Conservation (phyloP, 2,888 invertebrate species). For the Idaea biselata region DNA sequence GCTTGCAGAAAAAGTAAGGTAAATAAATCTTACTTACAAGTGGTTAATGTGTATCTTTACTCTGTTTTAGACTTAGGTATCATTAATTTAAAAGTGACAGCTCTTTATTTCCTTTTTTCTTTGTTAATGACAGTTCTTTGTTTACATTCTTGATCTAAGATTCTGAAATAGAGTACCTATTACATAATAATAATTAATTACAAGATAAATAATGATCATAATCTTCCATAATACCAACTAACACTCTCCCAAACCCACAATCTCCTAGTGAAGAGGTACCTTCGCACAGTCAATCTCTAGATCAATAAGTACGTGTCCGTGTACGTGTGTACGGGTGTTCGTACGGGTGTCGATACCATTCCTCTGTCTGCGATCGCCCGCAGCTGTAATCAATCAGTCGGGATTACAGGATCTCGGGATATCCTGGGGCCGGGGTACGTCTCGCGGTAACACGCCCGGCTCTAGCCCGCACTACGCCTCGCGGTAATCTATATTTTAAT, state of each 20-base stretch:
- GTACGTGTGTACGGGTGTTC: too few relatives aligned
- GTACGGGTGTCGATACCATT: neutral
- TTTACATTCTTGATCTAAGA: too few relatives aligned
- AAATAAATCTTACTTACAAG: too few relatives aligned
- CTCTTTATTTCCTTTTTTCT: too few relatives aligned
- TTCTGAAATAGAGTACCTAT: too few relatives aligned
- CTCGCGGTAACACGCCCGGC: neutral
- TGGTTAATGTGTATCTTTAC: too few relatives aligned
- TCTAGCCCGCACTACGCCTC: neutral
- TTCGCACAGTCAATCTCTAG: neutral
- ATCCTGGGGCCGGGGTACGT: neutral
- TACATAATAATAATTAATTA: neutral
- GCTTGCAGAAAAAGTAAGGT: too few relatives aligned
- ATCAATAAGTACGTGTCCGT: neutral
- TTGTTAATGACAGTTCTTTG: too few relatives aligned
- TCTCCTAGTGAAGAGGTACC: neutral
- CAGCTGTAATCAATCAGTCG: conserved; percentile 48
- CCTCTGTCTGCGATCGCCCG: conserved; percentile 25
- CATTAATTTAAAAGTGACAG: too few relatives aligned
- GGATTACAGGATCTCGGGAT: conserved; percentile 26
- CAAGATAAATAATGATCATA: neutral
- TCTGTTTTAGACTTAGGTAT: too few relatives aligned
- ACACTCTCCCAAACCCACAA: neutral
- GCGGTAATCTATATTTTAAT: neutral
- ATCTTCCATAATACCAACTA: neutral